Conservation (phyloP, 2,888 invertebrate genomes). For the Yponomeuta sedellus region DNA sequence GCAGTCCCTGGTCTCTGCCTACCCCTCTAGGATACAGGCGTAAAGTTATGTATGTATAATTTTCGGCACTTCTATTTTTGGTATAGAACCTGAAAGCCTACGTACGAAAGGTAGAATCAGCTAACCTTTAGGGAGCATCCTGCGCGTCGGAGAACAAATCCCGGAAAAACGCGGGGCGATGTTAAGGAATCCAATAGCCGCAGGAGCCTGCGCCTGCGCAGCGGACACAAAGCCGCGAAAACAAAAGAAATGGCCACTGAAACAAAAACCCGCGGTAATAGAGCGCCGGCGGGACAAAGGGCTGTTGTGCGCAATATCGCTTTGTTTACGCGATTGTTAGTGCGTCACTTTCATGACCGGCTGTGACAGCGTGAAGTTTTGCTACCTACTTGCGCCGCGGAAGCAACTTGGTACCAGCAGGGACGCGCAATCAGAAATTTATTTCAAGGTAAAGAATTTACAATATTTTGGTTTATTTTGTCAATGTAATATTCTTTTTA, state of each 20-base stretch:
- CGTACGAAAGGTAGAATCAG: not conserved
- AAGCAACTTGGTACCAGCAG: too few species aligned
- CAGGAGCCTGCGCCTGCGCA: conserved; percentile 22
- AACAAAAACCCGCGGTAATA: conserved; percentile 41
- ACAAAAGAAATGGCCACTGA: conserved; percentile 41
- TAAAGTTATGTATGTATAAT: too few species aligned
- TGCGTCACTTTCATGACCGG: not conserved
- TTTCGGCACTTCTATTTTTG: too few species aligned
- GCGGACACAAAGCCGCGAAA: conserved; percentile 41
- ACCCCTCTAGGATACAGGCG: too few species aligned
- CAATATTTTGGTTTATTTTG: too few species aligned
- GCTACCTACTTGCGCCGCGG: too few species aligned
- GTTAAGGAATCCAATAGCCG: not conserved
- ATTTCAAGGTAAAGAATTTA: too few species aligned
- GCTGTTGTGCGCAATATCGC: conserved; percentile 30
- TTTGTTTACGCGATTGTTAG: conserved; percentile 11
- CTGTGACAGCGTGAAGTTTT: too few species aligned
- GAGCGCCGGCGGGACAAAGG: conserved; percentile 49
- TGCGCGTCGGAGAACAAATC: not conserved
- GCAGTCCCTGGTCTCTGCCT: too few species aligned
- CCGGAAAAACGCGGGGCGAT: not conserved
- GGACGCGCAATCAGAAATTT: too few species aligned
- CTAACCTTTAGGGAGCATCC: not conserved
- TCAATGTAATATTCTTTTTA: too few species aligned
- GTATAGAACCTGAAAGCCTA: not conserved